Conservation (phyloP, 1,140 invertebrate species). For the Pteromalus puparum region DNA sequence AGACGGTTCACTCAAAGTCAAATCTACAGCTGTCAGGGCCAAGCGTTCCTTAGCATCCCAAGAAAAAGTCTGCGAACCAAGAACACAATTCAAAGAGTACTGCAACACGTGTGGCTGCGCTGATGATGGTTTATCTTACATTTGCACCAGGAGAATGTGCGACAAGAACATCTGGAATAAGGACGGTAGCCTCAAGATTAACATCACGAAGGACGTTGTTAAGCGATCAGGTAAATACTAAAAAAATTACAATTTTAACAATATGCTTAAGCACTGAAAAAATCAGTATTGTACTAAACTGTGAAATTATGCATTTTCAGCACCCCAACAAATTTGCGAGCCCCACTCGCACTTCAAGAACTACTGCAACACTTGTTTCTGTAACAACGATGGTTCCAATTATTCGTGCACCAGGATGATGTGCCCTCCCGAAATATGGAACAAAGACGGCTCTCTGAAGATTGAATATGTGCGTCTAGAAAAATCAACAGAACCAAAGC, state of each 20-base stretch:
- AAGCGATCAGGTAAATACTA: background rate
- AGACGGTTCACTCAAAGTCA: background rate
- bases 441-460: constrained; percentile 27
- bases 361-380: constrained; percentile 30
- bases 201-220: background rate
- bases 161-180: constrained; percentile 6
- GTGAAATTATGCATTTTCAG: background rate
- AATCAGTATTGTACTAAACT: background rate
- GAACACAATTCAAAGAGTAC: constrained; percentile 21
- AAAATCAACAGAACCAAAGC: background rate
- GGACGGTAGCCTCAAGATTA: background rate
- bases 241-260: background rate
- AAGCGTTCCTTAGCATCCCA: background rate
- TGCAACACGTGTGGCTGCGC: constrained; percentile 24
- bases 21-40: background rate
- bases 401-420: constrained; percentile 35
- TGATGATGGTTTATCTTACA: background rate
- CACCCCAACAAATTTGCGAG: constrained; percentile 25
- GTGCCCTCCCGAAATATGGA: background rate
- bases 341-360: constrained; percentile 3
- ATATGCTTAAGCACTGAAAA: too few relatives aligned
- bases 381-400: background rate
- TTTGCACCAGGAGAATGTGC: constrained; percentile 17
- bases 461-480: background rate
- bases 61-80: constrained; percentile 23